Conservation (phyloP, 2,888 invertebrate species). For the Orthosia cruda region DNA sequence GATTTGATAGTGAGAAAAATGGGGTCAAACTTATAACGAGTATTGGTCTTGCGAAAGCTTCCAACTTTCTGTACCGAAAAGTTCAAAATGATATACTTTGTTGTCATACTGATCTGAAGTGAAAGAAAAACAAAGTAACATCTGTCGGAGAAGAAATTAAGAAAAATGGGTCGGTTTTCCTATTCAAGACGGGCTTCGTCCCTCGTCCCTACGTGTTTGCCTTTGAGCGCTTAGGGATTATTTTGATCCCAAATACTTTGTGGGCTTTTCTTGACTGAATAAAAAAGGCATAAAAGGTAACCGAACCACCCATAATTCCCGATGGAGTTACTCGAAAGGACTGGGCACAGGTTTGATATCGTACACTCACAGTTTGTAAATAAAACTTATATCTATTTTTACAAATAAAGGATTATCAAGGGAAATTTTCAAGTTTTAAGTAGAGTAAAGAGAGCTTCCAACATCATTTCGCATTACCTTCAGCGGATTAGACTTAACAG, state of each 20-base stretch:
- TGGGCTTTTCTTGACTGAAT: conserved; percentile 23
- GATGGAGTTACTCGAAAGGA: conserved; percentile 10
- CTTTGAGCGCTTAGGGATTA: conserved; percentile 45
- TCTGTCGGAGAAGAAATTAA: conserved; percentile 51
- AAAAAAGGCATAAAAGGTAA: conserved; percentile 33
- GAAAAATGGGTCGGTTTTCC: conserved; percentile 45
- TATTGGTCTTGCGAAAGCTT: conserved; percentile 14
- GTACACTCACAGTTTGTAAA: conserved; percentile 4
- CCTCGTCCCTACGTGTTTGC: conserved; percentile 34
- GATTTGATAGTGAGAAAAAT: conserved; percentile 27
- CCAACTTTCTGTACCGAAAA: conserved; percentile 21
- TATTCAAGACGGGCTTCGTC: conserved; percentile 8
- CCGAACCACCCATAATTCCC: conserved; percentile 36
- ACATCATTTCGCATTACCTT: conserved; percentile 12
- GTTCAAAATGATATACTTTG: conserved; percentile 32
- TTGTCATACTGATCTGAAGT: conserved; percentile 20
- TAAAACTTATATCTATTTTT: conserved; percentile 15
- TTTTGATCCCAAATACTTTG: conserved; percentile 34
- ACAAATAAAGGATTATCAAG: conserved; percentile 6
- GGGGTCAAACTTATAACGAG: conserved; percentile 19
- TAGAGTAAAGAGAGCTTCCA: background rate
- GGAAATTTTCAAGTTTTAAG: background rate
- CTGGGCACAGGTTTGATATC: conserved; percentile 7
- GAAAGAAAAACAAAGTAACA: conserved; percentile 43
- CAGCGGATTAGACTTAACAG: conserved; percentile 14